Conservation (phyloP, 2,113 vertebrate genomes). For the Myodes glareolus region DNA sequence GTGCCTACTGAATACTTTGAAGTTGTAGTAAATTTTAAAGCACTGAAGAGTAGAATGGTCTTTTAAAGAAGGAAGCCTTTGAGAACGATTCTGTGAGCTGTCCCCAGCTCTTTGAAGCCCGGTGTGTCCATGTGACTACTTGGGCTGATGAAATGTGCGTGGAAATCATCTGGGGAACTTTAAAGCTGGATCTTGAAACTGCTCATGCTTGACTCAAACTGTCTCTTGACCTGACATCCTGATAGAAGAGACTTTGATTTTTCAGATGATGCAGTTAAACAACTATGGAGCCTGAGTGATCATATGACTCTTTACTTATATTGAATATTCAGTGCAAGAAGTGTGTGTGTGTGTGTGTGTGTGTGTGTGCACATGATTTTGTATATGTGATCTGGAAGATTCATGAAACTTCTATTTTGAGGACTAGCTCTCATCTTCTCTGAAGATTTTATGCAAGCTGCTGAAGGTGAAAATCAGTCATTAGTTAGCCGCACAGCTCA, state of each 20-base stretch:
- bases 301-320: background rate
- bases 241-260: conserved; percentile 37
- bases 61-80: background rate
- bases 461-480: background rate
- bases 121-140: background rate
- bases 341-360: background rate
- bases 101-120: background rate
- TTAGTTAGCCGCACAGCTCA: too few relatives aligned
- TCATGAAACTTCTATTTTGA: background rate
- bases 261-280: background rate
- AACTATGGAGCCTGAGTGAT: background rate
- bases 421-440: background rate
- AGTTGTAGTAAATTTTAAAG: conserved; percentile 16
- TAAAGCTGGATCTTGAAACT: background rate
- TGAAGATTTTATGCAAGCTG: background rate
- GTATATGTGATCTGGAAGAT: background rate
- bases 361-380: background rate
- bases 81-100: background rate
- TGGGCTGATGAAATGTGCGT: background rate
- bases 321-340: background rate
- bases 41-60: background rate
- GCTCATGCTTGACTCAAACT: background rate
- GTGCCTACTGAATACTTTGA: background rate
- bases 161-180: conserved; percentile 5
- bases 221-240: background rate